phyloP scores from a whole-genome alignment of 2,888 invertebrate species.

The Galeopsomyia nigrocyanea region DNA sequence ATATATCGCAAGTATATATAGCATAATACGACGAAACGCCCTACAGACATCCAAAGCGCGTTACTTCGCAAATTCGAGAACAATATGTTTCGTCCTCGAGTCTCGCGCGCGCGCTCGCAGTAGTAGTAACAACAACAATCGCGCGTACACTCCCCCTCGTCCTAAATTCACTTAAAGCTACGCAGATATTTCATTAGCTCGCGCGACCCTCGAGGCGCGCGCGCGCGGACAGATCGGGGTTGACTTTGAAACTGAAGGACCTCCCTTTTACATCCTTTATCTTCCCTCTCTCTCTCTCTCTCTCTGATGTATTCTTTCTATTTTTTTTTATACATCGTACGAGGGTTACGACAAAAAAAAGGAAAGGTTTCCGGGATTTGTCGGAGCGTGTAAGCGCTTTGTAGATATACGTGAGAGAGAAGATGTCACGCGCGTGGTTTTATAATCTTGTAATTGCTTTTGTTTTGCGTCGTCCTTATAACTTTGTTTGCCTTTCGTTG shows the following conservation, averaged over 20 bases:
- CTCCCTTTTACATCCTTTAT: neutral
- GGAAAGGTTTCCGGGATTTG: too few species aligned
- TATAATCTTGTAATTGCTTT: too few species aligned
- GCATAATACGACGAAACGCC: conserved; percentile 33
- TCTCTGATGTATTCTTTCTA: neutral
- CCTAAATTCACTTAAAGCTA: conserved; percentile 67
- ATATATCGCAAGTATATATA: too few species aligned
- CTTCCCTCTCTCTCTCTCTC: neutral
- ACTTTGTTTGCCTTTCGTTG: too few species aligned
- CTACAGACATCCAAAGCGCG: conserved; percentile 39
- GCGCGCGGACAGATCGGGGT: conserved; percentile 46
- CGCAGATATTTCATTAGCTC: conserved; percentile 69
- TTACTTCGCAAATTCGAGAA: conserved; percentile 62
- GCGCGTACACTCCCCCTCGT: conserved; percentile 12
- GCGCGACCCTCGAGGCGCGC: conserved; percentile 44
- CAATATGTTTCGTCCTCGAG: conserved; percentile 64
- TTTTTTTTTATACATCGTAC: neutral
- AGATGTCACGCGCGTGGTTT: too few species aligned
- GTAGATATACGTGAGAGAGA: too few species aligned
- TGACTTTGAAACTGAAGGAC: conserved; percentile 56
- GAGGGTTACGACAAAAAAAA: too few species aligned
- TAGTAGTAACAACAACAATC: neutral
- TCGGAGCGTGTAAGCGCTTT: too few species aligned
- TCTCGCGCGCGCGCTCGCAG: neutral
- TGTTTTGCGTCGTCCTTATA: too few species aligned